Evolutionary conservation across 2,113 vertebrate genomes (phyloP).

Genomic region (Poeciliopsis retropinna): DNA sequence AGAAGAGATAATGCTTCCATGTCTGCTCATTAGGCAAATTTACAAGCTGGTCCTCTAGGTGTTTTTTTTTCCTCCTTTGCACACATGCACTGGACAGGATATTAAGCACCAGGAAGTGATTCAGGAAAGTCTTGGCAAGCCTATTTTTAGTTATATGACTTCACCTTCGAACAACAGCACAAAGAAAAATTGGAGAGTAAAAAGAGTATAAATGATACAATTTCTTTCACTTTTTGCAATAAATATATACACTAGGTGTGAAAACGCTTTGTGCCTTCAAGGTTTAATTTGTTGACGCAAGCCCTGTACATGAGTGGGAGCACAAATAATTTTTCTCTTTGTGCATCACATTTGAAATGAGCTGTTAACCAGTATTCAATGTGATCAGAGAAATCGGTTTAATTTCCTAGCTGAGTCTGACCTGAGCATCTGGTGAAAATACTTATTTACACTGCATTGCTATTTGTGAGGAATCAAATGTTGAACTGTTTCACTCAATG

Average conservation of each 20-base stretch:
- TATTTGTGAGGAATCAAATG: background rate
- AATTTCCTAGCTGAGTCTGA: background rate
- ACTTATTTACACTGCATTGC: background rate
- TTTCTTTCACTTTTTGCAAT: background rate
- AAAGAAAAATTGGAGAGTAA: background rate
- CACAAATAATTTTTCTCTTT: background rate
- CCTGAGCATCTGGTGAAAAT: background rate
- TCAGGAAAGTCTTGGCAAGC: background rate
- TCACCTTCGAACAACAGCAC: constrained; percentile 22
- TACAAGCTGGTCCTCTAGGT: background rate
- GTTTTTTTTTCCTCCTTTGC: background rate
- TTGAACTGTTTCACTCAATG: background rate
- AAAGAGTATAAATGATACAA: background rate
- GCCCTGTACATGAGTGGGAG: background rate
- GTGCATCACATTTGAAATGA: background rate
- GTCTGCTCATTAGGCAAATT: constrained; percentile 9
- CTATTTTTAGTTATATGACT: constrained; percentile 13
- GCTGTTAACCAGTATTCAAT: background rate
- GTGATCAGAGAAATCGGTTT: background rate
- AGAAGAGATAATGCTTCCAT: background rate
- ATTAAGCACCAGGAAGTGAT: background rate
- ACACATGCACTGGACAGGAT: too few species aligned
- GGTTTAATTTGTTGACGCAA: background rate
- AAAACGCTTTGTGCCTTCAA: background rate
- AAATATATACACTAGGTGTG: too few species aligned